Conservation (phyloP, 1,140 invertebrate genomes). For the Propsilocerus akamusi region DNA sequence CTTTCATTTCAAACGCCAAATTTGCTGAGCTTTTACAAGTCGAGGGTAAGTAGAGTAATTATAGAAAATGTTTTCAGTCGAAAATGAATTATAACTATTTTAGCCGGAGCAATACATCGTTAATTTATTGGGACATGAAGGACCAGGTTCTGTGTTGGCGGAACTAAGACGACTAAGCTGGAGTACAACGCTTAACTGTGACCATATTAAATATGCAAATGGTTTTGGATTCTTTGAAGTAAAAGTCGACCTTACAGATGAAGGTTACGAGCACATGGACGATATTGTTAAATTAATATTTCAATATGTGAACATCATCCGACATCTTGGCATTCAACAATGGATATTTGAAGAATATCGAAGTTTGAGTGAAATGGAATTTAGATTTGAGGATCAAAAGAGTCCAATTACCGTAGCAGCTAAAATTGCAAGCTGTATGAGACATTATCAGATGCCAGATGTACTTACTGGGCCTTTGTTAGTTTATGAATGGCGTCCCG, state of each 20-base stretch:
- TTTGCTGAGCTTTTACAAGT: conserved; percentile 59
- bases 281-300: conserved; percentile 74
- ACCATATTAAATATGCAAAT: conserved; percentile 49
- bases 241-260: conserved; percentile 78
- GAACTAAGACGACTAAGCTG: conserved; percentile 72
- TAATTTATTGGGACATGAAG: conserved; percentile 90
- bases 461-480: conserved; percentile 57
- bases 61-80: no score
- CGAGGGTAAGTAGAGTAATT: conserved; percentile 59
- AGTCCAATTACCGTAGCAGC: conserved; percentile 53
- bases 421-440: conserved; percentile 37
- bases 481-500: conserved; percentile 66
- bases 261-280: conserved; percentile 69
- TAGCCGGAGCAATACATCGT: conserved; percentile 79
- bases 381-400: conserved; percentile 81
- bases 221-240: conserved; percentile 84
- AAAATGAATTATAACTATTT: conserved; percentile 21
- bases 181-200: conserved; percentile 51
- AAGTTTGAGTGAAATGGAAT: conserved; percentile 60
- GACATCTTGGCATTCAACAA: conserved; percentile 48
- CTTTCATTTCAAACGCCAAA: conserved; percentile 87
- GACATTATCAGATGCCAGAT: conserved; percentile 66
- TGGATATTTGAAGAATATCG: conserved; percentile 84
- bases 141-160: conserved; percentile 80
- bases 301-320: conserved; percentile 75